Evolutionary conservation across 92 coral and sea anemone genomes (phyloP).

Genomic region (Porites divaricata): DNA sequence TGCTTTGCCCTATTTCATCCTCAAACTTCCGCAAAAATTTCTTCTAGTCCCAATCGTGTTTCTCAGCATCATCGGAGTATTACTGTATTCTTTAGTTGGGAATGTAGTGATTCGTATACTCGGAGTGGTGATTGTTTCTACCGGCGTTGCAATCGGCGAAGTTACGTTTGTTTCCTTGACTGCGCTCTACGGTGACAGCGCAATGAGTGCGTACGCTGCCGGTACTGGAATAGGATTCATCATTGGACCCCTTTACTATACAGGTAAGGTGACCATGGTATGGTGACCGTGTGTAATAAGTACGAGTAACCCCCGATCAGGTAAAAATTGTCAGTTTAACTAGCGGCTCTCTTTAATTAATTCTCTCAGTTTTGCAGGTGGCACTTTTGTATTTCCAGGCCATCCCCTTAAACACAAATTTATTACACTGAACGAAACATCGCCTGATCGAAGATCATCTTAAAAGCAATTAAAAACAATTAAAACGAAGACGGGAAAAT

Average conservation of each 20-base stretch:
- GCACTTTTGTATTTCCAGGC: no score
- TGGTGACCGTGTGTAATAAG: no score
- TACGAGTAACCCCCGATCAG: no score
- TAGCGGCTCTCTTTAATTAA: no score
- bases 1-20: constrained; percentile 62
- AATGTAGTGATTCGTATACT: constrained; percentile 46
- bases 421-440: no score
- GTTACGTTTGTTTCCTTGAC: constrained; percentile 75
- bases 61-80: constrained; percentile 46
- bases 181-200: constrained; percentile 63
- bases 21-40: constrained; percentile 17
- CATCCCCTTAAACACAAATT: no score
- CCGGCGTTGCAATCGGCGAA: constrained; percentile 78
- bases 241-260: constrained; percentile 72
- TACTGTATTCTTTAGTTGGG: constrained; percentile 55
- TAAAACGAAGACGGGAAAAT: no score
- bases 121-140: constrained; percentile 62
- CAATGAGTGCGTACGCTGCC: constrained; percentile 68
- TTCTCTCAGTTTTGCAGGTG: no score
- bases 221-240: constrained; percentile 80
- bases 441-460: no score
- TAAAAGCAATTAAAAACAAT: no score
- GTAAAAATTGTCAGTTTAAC: no score
- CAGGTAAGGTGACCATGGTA: constrained; percentile 69
- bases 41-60: constrained; percentile 52